Evolutionary conservation across 2,113 vertebrate species (phyloP).

Genomic region (Micronisus gabar): DNA sequence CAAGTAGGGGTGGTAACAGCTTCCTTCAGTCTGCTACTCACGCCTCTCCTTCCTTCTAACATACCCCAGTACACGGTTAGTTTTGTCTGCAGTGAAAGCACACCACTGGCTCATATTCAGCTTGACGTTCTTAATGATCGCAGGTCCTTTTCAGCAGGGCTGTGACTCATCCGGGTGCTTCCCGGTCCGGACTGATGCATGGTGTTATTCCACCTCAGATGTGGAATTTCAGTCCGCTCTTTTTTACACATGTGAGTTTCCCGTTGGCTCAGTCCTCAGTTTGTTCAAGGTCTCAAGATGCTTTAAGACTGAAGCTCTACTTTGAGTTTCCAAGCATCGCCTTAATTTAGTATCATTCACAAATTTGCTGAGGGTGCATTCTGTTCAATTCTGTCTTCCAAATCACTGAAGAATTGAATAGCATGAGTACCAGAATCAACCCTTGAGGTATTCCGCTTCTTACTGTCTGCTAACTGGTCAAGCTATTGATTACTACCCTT

Average conservation of each 20-base stretch:
- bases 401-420: background rate
- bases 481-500: background rate
- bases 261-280: background rate
- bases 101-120: background rate
- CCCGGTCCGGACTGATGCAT: background rate
- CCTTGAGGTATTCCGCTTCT: background rate
- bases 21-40: background rate
- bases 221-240: background rate
- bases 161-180: background rate
- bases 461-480: background rate
- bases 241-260: background rate
- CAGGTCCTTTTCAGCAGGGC: background rate
- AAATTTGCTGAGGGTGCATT: background rate
- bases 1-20: background rate
- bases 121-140: background rate
- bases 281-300: background rate
- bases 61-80: fast-evolving
- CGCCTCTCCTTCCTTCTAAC: background rate
- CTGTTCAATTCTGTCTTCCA: background rate
- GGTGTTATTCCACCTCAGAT: background rate
- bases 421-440: background rate
- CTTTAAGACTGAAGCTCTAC: background rate
- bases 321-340: background rate
- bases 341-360: background rate
- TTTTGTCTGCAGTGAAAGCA: background rate